Evolutionary conservation across 2,888 invertebrate genomes (phyloP).

Genomic region (Matsumyia berberina): DNA sequence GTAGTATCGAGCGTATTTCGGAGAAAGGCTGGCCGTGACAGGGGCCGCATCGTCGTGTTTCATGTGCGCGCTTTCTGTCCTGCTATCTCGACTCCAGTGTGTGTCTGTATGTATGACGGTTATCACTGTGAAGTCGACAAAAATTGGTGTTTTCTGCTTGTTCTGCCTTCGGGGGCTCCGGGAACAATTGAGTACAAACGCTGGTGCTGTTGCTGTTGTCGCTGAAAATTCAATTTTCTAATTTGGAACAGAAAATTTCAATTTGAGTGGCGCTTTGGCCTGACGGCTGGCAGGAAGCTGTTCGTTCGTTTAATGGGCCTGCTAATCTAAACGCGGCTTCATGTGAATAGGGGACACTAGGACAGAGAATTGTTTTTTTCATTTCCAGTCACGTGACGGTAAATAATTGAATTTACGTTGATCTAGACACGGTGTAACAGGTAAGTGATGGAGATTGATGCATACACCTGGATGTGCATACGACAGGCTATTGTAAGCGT

Average conservation of each 20-base stretch:
- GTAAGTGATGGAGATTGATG: conserved; percentile 26
- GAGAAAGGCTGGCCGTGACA: background rate
- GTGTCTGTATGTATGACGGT: background rate
- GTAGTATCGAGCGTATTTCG: conserved; percentile 3
- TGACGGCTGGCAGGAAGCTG: conserved; percentile 6
- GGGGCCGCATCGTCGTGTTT: conserved; percentile 13
- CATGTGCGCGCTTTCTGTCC: conserved; percentile 10
- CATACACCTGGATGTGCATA: conserved; percentile 1
- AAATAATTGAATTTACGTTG: conserved; percentile 36
- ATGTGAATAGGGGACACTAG: background rate
- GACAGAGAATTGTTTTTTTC: background rate
- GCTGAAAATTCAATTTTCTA: conserved; percentile 60
- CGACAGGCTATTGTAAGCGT: background rate
- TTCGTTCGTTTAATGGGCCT: background rate
- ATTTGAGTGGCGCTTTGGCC: conserved; percentile 15
- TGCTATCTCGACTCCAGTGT: background rate
- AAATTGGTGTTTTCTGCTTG: conserved; percentile 16
- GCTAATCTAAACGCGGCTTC: background rate
- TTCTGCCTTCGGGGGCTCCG: background rate
- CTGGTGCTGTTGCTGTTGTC: conserved; percentile 31
- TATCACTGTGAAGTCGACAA: background rate
- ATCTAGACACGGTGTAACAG: conserved; percentile 33
- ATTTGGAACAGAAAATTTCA: conserved; percentile 52
- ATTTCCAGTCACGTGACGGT: conserved; percentile 33
- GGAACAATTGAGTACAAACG: background rate